Evolutionary conservation across 2,888 invertebrate genomes (phyloP), one percentile per base, ranked within the genome.

Genomic region (Acronicta alni): DNA sequence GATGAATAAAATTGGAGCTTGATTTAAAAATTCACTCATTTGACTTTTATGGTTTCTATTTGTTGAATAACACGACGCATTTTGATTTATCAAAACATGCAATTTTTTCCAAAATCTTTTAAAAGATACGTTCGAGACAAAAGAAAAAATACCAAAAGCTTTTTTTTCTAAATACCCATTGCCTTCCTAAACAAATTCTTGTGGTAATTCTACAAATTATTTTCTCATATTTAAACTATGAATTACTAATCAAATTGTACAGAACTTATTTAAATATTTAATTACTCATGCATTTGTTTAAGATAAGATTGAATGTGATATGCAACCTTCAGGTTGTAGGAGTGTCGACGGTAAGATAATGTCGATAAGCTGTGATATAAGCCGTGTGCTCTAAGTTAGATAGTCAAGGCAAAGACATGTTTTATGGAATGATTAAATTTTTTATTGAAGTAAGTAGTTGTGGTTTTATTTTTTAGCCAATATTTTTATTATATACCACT

Each of bases 281-380:
- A 53, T 59, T 54, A 42, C 42, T 70, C 52, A 54, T 62, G 30
- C 70, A 52, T 72, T 75, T 75, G 68, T 69, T 68, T 67, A 48
- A 61, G 77, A 83, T 82, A 79, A 80, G 68, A 72, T 74, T 69
- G 71, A 65, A 70, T 79, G 81, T 81, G 82, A 78, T 81, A 75
- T 18, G 67, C 62, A 58, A 52, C 59, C 67, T 61, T 59, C 17
- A 35, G 48, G 51, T 38, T 47, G 48, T 57, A 37, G 68, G 71
- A 58, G 67, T 61, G 72, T 67, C 75, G 73, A 57, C 68, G 68
- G 56, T 57, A 59, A 61, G 51, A 54, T 63, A 64, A 35, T 64
- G 70, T 32, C 66, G 77, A 76, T 70, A 77, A 77, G 77, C 83
- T 83, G 82, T 83, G 83, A 83, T 82, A 82, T 70, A 76, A 75